phyloP scores from a whole-genome alignment of 64 coral and sea anemone genomes.

The Pachyseris speciosa region DNA sequence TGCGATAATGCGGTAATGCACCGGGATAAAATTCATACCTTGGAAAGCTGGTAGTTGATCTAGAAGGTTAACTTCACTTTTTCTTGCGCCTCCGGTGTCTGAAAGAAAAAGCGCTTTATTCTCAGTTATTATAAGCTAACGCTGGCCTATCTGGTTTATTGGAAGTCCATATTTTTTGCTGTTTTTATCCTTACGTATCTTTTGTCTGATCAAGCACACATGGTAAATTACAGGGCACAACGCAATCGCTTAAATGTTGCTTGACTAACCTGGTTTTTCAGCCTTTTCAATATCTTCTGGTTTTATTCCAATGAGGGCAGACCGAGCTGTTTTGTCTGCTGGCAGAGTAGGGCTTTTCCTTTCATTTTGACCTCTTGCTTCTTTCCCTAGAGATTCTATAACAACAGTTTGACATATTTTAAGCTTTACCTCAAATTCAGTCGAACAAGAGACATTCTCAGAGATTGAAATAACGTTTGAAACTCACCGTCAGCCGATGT shows the following conservation, averaged over 20 bases:
- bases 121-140: background rate
- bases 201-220: too few species aligned
- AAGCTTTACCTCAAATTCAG: background rate
- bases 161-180: background rate
- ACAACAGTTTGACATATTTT: background rate
- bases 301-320: slow-evolving; percentile 3
- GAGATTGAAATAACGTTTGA: background rate
- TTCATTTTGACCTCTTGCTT: background rate
- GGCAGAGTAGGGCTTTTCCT: background rate
- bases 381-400: background rate
- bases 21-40: background rate
- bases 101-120: background rate
- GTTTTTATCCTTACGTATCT: background rate
- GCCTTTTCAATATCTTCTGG: background rate
- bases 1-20: background rate
- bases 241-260: too few species aligned
- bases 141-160: too few species aligned
- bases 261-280: background rate
- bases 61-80: background rate
- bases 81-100: background rate
- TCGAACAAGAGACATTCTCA: background rate
- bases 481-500: background rate
- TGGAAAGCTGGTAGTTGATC: slow-evolving; percentile 3
- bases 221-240: too few species aligned
- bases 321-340: slow-evolving; percentile 14